Conservation (phyloP, 2,113 vertebrate species). For the Lipophrys pholis region DNA sequence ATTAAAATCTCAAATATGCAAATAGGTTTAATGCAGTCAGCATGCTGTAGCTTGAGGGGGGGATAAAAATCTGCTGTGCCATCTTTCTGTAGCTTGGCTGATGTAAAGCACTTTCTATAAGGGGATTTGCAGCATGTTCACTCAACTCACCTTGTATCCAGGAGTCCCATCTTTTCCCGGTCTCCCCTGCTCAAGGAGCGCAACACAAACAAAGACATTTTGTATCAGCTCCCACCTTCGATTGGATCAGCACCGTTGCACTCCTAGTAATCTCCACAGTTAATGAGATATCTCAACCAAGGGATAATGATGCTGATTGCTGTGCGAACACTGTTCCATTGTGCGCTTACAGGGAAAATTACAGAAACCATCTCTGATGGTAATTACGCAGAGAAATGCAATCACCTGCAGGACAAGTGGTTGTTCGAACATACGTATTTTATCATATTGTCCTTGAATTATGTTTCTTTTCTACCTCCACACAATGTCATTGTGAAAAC, state of each 20-base stretch:
- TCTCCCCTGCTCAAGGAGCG: constrained; percentile 80
- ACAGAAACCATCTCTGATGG: constrained; percentile 74
- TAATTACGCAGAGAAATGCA: constrained; percentile 73
- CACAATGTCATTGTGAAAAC: constrained; percentile 8
- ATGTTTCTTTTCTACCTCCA: background rate
- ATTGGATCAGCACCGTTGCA: constrained; percentile 77
- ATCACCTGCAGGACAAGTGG: constrained; percentile 65
- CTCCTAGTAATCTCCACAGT: constrained; percentile 74
- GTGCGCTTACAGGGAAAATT: constrained; percentile 73
- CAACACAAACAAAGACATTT: constrained; percentile 79
- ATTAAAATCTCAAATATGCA: constrained; percentile 80
- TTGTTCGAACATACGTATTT: constrained; percentile 47
- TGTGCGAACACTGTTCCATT: constrained; percentile 71
- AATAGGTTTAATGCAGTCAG: constrained; percentile 80
- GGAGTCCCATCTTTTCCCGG: constrained; percentile 85
- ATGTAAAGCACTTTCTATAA: constrained; percentile 75
- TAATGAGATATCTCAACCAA: constrained; percentile 79
- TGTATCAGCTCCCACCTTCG: constrained; percentile 74
- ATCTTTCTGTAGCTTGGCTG: constrained; percentile 65
- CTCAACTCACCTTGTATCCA: constrained; percentile 82
- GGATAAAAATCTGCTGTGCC: constrained; percentile 78
- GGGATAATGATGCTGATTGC: constrained; percentile 77
- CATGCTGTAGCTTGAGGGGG: constrained; percentile 59
- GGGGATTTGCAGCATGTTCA: constrained; percentile 59
- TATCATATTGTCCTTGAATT: constrained; percentile 57